These are phyloP conservation scores for Gobionotothen gibberifrons DNA, from an alignment of 2,797 vertebrate species.

Conservation along the genomic window DNA sequence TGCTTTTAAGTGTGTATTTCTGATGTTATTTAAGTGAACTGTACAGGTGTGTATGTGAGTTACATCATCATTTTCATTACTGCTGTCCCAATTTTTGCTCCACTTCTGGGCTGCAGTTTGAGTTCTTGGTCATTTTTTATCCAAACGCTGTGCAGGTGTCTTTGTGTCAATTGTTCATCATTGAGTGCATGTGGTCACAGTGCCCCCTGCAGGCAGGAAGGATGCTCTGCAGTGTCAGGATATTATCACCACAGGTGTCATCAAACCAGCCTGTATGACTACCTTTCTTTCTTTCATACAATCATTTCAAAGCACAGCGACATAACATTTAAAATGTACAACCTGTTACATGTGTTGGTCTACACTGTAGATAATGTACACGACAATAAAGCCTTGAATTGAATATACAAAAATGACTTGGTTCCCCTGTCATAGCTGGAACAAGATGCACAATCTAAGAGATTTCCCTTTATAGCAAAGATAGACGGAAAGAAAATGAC, in stretches of 20 bases:
- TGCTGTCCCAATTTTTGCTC: constrained; percentile 30
- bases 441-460: background rate
- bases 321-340: background rate
- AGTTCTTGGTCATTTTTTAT: constrained; percentile 44
- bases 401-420: background rate
- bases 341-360: background rate
- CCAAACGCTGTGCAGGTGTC: constrained; percentile 18
- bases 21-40: constrained; percentile 6
- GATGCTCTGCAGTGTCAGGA: constrained; percentile 18
- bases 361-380: background rate
- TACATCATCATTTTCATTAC: constrained; percentile 41
- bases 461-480: background rate
- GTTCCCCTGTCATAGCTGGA: background rate
- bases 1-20: constrained; percentile 6
- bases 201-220: constrained; percentile 58
- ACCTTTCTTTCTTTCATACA: background rate
- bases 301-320: background rate
- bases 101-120: constrained; percentile 21
- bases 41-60: constrained; percentile 40
- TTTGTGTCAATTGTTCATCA: constrained; percentile 7
- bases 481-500: background rate
- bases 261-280: background rate
- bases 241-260: background rate
- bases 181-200: constrained; percentile 46
- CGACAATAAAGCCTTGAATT: too few relatives aligned